phyloP scores from a whole-genome alignment of 2,888 invertebrate genomes.

The Euproctis similis region DNA sequence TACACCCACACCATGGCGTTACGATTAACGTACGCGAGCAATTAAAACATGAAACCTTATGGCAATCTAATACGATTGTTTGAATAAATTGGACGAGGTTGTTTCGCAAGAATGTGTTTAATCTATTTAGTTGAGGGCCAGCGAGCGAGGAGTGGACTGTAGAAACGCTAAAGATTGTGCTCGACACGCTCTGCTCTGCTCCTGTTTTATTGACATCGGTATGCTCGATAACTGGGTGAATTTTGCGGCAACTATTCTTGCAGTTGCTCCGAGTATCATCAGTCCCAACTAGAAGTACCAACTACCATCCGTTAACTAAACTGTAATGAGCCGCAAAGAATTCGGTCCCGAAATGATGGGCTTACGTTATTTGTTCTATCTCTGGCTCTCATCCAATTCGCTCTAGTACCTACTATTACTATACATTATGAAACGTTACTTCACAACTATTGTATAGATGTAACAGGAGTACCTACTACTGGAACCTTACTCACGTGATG shows the following conservation, averaged over 20 bases:
- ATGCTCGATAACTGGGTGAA: conserved; percentile 67
- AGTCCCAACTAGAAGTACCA: too few relatives aligned
- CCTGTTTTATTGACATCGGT: conserved; percentile 63
- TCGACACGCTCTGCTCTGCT: conserved; percentile 45
- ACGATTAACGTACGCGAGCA: too few relatives aligned
- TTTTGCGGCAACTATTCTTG: conserved; percentile 45
- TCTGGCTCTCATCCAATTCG: too few relatives aligned
- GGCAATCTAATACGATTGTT: conserved; percentile 53
- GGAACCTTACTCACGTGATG: too few relatives aligned
- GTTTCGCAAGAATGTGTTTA: conserved; percentile 71
- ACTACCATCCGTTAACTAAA: conserved; percentile 32
- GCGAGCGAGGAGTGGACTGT: conserved; percentile 47
- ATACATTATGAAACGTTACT: too few relatives aligned
- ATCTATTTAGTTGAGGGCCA: conserved; percentile 67
- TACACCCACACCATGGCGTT: too few relatives aligned
- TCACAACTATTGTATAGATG: too few relatives aligned
- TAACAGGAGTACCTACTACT: too few relatives aligned
- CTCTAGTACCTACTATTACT: too few relatives aligned
- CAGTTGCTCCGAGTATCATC: conserved; percentile 34
- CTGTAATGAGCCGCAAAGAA: conserved; percentile 24
- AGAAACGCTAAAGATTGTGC: conserved; percentile 59
- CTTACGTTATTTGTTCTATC: too few relatives aligned
- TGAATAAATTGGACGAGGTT: conserved; percentile 67
- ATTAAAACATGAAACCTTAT: conserved; percentile 27
- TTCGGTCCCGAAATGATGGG: too few relatives aligned